Base-by-base conservation (phyloP, 2,888 invertebrate species). In the Choristoneura rosaceana region DNA sequence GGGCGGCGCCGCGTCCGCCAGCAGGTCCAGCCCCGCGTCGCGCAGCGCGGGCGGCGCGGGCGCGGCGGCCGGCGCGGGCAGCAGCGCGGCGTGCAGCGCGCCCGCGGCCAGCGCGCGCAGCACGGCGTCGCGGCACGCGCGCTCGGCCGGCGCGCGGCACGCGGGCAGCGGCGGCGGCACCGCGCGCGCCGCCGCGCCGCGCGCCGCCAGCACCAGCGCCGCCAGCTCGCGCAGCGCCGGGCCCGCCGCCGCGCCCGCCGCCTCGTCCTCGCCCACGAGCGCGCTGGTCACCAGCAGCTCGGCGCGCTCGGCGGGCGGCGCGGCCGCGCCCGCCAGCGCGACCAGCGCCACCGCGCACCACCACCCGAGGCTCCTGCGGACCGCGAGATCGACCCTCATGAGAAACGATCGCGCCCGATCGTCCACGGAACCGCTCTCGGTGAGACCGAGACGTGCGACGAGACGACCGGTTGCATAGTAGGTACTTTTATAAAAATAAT, bases 1-100 rank as follows among this genome's bases (percentile, higher is more conserved):
- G 3, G 87, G 82, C 62, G 88, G 85, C 68, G 83, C 79, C 43
- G 84, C 87, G 77, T 88, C 89, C 4, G 89, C 89, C 12, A 89
- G 79, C 75, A 86, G 87, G 75, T 84, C 86, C 3, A 92, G 82
- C 4, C 89, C 89, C 55, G 78, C 80, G 75, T 90, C 90, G 55
- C 88, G 87, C 76, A 90, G 84, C 43, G 74, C 74, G 70, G 80
- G 80, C 7, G 80, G 75, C 43, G 78, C 71, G 12, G 82, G 25
- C 25, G 74, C 80, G 47, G 84, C 81, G 1, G 87, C 76, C 70
- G 84, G 74, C 73, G 81, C 82, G n/a, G 85, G 80, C 74, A 87
- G 74, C 70, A 88, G 68, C 14, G 87, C 87, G 5, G 74, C 87
- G 69, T 80, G 82, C 73, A 79, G 69, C 17, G 60, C 68, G 75